A percentile compares a stretch with the other conserved stretches of the same genome.
Conservation (phyloP, 2,888 invertebrate species). For the Xestia xanthographa region DNA sequence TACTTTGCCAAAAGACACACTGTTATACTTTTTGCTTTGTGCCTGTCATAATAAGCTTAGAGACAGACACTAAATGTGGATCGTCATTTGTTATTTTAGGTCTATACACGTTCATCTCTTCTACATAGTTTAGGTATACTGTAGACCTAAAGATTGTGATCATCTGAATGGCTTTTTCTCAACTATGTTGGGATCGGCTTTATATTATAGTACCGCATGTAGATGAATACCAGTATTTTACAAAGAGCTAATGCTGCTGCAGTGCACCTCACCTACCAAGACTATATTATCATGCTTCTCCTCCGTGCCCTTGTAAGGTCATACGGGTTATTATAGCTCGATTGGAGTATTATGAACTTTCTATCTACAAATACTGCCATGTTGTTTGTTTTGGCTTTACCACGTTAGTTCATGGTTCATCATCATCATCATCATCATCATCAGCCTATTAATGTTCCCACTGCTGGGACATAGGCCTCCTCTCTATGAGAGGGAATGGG, state of each 20-base stretch:
- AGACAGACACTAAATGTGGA: background rate
- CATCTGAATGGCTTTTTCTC: background rate
- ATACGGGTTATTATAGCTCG: background rate
- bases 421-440: too few relatives aligned
- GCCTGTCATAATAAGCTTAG: background rate
- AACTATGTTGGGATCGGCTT: background rate
- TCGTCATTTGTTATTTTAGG: constrained; percentile 4
- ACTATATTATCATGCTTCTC: background rate
- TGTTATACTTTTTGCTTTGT: background rate
- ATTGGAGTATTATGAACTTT: background rate
- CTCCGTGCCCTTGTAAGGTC: background rate
- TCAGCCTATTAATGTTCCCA: too few relatives aligned
- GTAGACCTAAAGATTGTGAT: background rate
- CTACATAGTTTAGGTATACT: background rate
- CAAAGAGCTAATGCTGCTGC: background rate
- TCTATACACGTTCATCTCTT: background rate
- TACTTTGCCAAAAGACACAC: constrained; percentile 32
- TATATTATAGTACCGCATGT: background rate
- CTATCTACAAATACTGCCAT: background rate
- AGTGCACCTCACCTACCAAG: background rate
- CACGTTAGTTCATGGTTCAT: too few relatives aligned
- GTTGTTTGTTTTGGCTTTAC: too few relatives aligned
- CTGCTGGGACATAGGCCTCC: too few relatives aligned
- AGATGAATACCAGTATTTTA: too few relatives aligned
- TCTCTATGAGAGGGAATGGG: too few relatives aligned